Percentiles rank a stretch among this genome's conserved stretches.
phyloP scores from a whole-genome alignment of 2,113 vertebrate genomes.

The Apteryx owenii region DNA sequence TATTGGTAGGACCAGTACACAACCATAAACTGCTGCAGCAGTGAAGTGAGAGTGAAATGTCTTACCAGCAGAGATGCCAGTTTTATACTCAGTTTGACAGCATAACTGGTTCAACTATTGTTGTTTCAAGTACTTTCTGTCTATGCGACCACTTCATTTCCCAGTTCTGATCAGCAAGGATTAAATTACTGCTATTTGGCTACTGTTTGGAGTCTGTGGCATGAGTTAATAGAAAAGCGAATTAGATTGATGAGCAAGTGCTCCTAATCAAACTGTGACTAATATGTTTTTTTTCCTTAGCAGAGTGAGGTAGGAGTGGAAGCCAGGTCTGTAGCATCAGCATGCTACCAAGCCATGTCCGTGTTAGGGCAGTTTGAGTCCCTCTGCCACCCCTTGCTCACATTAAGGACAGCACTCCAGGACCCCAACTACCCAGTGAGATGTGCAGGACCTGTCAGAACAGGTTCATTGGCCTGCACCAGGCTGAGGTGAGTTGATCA shows the following conservation, averaged over 20 bases:
- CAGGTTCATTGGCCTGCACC: not conserved
- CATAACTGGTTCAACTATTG: not conserved
- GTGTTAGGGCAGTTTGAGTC: not conserved
- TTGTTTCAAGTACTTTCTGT: not conserved
- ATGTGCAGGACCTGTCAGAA: accelerated
- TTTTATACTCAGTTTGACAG: not conserved
- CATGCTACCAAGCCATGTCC: not conserved
- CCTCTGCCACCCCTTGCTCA: not conserved
- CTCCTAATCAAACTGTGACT: not conserved
- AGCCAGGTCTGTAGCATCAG: not conserved
- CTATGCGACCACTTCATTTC: not conserved
- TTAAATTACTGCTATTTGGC: not conserved
- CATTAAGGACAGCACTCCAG: accelerated
- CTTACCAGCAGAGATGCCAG: not conserved
- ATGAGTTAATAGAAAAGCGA: not conserved
- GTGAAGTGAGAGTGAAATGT: not conserved
- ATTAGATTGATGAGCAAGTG: not conserved
- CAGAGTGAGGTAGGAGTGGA: not conserved
- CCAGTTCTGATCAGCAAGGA: not conserved
- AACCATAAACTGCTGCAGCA: not conserved
- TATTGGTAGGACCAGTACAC: not conserved
- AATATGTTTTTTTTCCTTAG: not conserved
- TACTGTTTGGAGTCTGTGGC: not conserved
- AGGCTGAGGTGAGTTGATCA: not conserved
- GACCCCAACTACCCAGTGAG: not conserved